Base-by-base conservation (phyloP, 2,888 invertebrate genomes). In the Galerucella pusilla region DNA sequence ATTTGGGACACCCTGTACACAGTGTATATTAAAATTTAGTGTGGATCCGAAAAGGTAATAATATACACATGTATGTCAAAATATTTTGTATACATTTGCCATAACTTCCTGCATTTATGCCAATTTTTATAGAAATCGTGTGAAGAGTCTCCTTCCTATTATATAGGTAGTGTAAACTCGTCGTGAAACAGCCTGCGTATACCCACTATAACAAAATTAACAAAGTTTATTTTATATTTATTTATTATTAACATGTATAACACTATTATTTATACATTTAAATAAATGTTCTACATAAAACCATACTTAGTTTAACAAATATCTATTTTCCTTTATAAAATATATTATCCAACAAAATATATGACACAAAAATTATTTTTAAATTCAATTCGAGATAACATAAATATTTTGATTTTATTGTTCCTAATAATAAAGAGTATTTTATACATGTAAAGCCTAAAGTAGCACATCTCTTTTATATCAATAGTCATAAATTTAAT, bases 391-490 rank as follows among this genome's bases (percentile, higher is more conserved):
- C 67, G 66, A 67, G 68, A 64, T 52, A 75, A 76, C 65, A 72
- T 74, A 79, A 42, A 73, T 74, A 75, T 68, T 63, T 70, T 64
- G 61, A 63, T 70, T 68, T 60, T 70, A 68, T 75, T 75, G 77
- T 75, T 77, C n/a, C 64, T 65, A 65, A 65, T 65, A 78, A 76
- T 75, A 75, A 42, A 66, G 79, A 75, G 64, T 64, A 64, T 73
- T 73, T 20, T 80, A 78, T 81, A 82, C 82, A 82, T 79, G 79
- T 76, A 82, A 82, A 82, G 82, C 82, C 81, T 81, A 82, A 28
- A 70, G 68, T 75, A 75, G 60, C 63, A 76, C 70, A 76, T 70
- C 28, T 76, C 20, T 76, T 54, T 42, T 65, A 49, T 69, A 28
- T 69, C 61, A 68, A 70, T 70, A 64, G 78, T 79, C 75, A 78